These are phyloP conservation scores for Siderastrea radians DNA, from an alignment of 92 coral and sea anemone species.

Conservation along the genomic window DNA sequence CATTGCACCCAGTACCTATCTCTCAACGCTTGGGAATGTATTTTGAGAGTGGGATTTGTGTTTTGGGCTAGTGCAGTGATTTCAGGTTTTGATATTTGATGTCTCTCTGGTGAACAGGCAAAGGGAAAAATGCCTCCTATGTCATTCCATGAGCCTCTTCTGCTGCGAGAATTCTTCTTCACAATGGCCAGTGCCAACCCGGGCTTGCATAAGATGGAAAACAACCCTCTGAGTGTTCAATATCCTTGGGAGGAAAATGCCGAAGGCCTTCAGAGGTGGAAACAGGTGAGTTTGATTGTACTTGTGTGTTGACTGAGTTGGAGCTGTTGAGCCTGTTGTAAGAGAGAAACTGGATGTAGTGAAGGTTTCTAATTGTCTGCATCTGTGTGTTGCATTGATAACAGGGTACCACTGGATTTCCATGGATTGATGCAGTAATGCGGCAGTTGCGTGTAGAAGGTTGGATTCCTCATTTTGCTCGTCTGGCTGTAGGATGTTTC, in stretches of 20 bases:
- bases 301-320: neutral
- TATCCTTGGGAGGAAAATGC: slow-evolving; percentile 85
- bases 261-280: slow-evolving; percentile 68
- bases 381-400: neutral
- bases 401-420: slow-evolving; percentile 86
- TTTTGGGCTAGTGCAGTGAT: no score
- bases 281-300: slow-evolving; percentile 60
- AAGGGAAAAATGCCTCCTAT: slow-evolving; percentile 59
- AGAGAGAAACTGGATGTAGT: neutral
- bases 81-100: neutral
- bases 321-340: no score
- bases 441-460: slow-evolving; percentile 81
- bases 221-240: slow-evolving; percentile 73
- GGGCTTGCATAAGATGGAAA: slow-evolving; percentile 72
- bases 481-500: slow-evolving; percentile 87
- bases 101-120: slow-evolving; percentile 22
- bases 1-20: no score
- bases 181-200: slow-evolving; percentile 62
- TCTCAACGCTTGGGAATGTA: neutral
- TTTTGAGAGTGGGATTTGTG: neutral
- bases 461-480: slow-evolving; percentile 83
- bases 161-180: slow-evolving; percentile 77
- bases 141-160: slow-evolving; percentile 53
- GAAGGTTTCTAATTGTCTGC: neutral
- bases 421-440: slow-evolving; percentile 91